Conservation (phyloP, 2,797 vertebrate genomes). For the Anguilla anguilla region DNA sequence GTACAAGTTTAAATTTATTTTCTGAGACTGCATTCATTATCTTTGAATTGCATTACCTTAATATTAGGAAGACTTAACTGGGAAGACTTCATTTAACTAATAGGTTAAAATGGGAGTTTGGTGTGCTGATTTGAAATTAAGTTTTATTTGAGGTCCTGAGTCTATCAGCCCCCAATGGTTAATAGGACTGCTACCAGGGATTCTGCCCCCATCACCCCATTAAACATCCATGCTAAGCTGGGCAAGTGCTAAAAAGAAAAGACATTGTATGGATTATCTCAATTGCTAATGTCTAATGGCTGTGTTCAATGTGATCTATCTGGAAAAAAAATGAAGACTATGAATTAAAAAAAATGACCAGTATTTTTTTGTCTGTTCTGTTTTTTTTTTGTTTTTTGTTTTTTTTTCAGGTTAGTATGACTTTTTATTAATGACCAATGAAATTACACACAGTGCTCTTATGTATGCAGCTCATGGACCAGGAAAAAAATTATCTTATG, state of each 20-base stretch:
- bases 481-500: background rate
- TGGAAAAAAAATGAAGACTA: slow-evolving; percentile 82
- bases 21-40: slow-evolving; percentile 81
- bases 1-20: slow-evolving; percentile 67
- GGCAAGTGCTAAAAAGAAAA: slow-evolving; percentile 77
- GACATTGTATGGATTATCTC: slow-evolving; percentile 88
- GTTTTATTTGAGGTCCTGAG: slow-evolving; percentile 64
- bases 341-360: slow-evolving; percentile 85
- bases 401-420: background rate
- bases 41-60: slow-evolving; percentile 80
- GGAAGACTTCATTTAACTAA: slow-evolving; percentile 73
- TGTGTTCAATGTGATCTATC: slow-evolving; percentile 95
- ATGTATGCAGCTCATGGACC: background rate
- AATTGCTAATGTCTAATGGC: slow-evolving; percentile 90
- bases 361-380: slow-evolving; percentile 77
- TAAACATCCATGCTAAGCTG: slow-evolving; percentile 77
- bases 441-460: background rate
- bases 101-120: slow-evolving; percentile 77
- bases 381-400: slow-evolving; percentile 57
- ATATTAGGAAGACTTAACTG: slow-evolving; percentile 70
- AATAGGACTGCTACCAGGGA: slow-evolving; percentile 72
- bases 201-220: slow-evolving; percentile 73
- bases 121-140: slow-evolving; percentile 76
- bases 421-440: background rate
- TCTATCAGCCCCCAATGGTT: slow-evolving; percentile 69